Evolutionary conservation across 2,888 invertebrate genomes (phyloP), one percentile per base, ranked within the genome.

Genomic region (Salpingus planirostris): DNA sequence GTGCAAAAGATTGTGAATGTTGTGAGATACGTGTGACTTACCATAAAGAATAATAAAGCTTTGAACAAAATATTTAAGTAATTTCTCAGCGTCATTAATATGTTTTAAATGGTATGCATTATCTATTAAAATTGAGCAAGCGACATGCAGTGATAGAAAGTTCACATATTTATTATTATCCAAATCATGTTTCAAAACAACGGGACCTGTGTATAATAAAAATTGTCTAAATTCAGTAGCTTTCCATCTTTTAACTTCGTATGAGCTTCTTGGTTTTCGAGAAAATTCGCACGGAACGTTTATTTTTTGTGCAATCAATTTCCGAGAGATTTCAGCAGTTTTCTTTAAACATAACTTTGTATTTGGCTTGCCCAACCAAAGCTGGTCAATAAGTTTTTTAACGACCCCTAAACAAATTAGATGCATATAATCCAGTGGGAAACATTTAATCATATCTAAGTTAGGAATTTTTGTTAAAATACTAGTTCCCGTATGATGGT

Each of bases 1-100:
- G 27, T 49, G 44, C 11, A 40, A 28, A 4, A 47, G 23, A 31
- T 38, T 41, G 22, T 46, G 46, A 3, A 46, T 25, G 27, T 46
- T 47, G 13, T 42, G 36, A 12, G 33, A 29, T 6, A 43, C 15
- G 15, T 24, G 11, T 35, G 25, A 13, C n/a, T n/a, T 4, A 3
- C 38, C 34, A 27, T 38, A 38, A 7, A 30, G 4, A 8, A 10
- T 10, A 5, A 23, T 10, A 23, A 23, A 23, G 5, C 7, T 29
- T 8, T 25, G 7, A 12, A 13, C 13, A 34, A 18, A 34, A 12
- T 21, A 15, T 23, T 38, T 21, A 10, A 28, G 6, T 11, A 21
- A n/a, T 11, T 3, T 11, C 6, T 28, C 15, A 21, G 21, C 21
- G 28, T 28, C 10, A 7, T 21, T 13, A 28, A 28, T 5, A 23